Base-by-base conservation (phyloP, 1,140 invertebrate species). In the Polyergus mexicanus region DNA sequence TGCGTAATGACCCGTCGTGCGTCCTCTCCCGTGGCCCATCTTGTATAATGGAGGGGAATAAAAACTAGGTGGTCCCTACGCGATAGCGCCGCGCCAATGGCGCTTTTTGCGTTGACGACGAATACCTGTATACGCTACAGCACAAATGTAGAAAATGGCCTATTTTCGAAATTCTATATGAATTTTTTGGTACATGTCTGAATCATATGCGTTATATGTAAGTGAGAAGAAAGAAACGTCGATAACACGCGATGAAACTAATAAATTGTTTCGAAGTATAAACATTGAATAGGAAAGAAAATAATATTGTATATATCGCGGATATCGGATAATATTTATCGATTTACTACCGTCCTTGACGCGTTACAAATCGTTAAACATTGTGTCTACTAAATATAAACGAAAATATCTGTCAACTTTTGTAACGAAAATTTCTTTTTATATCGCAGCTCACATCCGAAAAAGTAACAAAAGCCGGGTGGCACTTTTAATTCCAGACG, bases 1-100 rank as follows among this genome's bases (percentile, higher is more conserved):
- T 93, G 89, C 89, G 81, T 90, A 93, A 93, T 92, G 89, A 88
- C 58, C 84, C 77, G 88, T 85, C 86, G 77, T 66, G 76, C 78
- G 44, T 56, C 72, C 86, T 83, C 76, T 87, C 84, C 19, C 38
- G 75, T 74, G 76, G 80, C 65, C 68, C 69, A 80, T 84, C 85
- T 68, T 25, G 85, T 85, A 56, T 86, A 89, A 91, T 89, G 87
- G 87, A 75, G 74, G 65, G 25, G 69, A 89, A 86, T 87, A 89
- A 89, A 87, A 89, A 90, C 84, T 80, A 74, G 60, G 35, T 41
- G 38, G 22, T 84, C 77, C 28, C 62, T 60, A 56, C 47, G 68
- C 68, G 58, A 77, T 74, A 62, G 22, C 60, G 13, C 22, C 84
- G 19, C 54, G 60, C 54, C 84, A 44, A 60, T 75, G 38, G 62